phyloP scores from a whole-genome alignment of 2,113 vertebrate genomes.

The Egretta garzetta region DNA sequence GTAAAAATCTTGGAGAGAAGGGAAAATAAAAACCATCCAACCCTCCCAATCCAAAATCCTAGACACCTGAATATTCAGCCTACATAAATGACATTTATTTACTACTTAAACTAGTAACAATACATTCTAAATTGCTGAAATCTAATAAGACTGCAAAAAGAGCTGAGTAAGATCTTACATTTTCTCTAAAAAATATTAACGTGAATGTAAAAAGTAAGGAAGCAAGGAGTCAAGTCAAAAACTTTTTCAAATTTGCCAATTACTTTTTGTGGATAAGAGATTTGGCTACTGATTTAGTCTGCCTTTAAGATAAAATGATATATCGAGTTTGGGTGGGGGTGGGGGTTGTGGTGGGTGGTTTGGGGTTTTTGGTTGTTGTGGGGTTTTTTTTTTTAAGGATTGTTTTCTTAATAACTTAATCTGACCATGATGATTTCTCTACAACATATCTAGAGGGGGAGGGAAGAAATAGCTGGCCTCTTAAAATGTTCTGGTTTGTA shows the following conservation, averaged over 20 bases:
- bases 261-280: not conserved
- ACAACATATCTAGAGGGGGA: accelerated
- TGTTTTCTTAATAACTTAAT: not conserved
- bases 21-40: not conserved
- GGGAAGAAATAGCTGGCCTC: not conserved
- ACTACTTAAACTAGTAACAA: not conserved
- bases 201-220: not conserved
- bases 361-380: not conserved
- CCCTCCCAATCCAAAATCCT: not conserved
- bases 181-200: not conserved
- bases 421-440: not conserved
- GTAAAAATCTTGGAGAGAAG: constrained; percentile 5
- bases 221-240: not conserved
- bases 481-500: not conserved
- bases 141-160: not conserved
- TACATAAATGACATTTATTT: not conserved
- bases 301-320: not conserved
- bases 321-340: accelerated
- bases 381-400: too few relatives aligned
- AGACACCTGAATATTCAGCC: not conserved
- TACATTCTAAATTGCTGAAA: not conserved
- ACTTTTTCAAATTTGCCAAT: not conserved
- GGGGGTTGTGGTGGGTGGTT: not conserved
- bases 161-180: not conserved
- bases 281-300: not conserved